A percentile compares a stretch with the other conserved stretches of the same genome.
Evolutionary conservation across 2,888 invertebrate genomes (phyloP).

Genomic region (Platerodrilus igneus): DNA sequence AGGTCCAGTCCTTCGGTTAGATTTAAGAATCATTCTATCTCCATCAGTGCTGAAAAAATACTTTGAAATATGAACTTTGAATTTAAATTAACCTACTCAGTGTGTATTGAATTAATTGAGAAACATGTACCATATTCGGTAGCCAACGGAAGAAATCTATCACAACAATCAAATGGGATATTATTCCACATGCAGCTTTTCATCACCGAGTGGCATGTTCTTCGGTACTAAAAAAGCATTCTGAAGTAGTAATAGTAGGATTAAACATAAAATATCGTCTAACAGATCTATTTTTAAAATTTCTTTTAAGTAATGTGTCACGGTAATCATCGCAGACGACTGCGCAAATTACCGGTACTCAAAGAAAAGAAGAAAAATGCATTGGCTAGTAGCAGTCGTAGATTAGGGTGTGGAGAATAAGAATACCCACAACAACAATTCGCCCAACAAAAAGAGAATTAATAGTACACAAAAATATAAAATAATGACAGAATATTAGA

Average conservation of each 20-base stretch:
- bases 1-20: constrained; percentile 51
- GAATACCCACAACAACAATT: too few relatives aligned
- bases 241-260: background rate
- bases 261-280: too few relatives aligned
- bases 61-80: constrained; percentile 10
- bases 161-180: constrained; percentile 62
- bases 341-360: too few relatives aligned
- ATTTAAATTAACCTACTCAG: constrained; percentile 43
- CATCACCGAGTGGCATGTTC: constrained; percentile 56
- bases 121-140: constrained; percentile 70
- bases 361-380: too few relatives aligned
- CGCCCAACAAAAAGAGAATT: too few relatives aligned
- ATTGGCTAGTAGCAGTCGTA: too few relatives aligned
- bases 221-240: constrained; percentile 34
- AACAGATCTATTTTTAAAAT: too few relatives aligned
- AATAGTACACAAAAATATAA: too few relatives aligned
- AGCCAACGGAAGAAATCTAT: constrained; percentile 60
- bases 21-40: constrained; percentile 35
- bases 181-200: constrained; percentile 61
- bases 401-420: too few relatives aligned
- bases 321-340: too few relatives aligned
- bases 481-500: too few relatives aligned
- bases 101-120: constrained; percentile 61
- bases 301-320: too few relatives aligned
- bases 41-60: constrained; percentile 20